phyloP scores from a whole-genome alignment of 2,113 vertebrate genomes.

The Polypterus bichir region DNA sequence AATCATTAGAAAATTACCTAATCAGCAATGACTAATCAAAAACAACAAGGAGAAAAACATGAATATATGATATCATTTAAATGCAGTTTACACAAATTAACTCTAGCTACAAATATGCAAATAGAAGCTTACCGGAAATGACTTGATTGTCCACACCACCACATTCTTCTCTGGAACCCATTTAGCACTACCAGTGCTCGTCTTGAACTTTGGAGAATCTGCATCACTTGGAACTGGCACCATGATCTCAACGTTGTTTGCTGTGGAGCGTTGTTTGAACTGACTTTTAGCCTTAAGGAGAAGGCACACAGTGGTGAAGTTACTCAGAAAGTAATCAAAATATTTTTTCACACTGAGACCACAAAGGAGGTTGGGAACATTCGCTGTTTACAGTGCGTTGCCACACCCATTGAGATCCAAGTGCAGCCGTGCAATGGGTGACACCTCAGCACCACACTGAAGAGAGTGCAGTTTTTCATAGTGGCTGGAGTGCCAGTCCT shows the following conservation, averaged over 20 bases:
- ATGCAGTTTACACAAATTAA: too few species aligned
- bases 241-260: constrained; percentile 60
- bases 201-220: constrained; percentile 65
- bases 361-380: background rate
- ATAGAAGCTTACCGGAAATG: constrained; percentile 50
- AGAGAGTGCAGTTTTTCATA: too few species aligned
- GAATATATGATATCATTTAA: too few species aligned
- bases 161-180: constrained; percentile 59
- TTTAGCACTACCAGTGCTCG: constrained; percentile 55
- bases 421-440: too few species aligned
- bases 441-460: too few species aligned
- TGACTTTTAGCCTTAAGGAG: constrained; percentile 52
- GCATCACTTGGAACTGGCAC: constrained; percentile 63
- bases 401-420: too few species aligned
- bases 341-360: background rate
- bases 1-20: too few species aligned
- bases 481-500: too few species aligned
- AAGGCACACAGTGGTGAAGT: background rate
- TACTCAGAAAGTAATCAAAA: background rate
- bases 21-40: too few species aligned
- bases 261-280: constrained; percentile 60
- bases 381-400: too few species aligned
- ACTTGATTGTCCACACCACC: constrained; percentile 63
- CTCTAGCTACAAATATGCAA: too few species aligned
- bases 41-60: too few species aligned